Percentiles rank a stretch among this genome's conserved stretches.
These are phyloP conservation scores for Diceros bicornis DNA, from an alignment of 2,797 vertebrate species.

Conservation along the genomic window DNA sequence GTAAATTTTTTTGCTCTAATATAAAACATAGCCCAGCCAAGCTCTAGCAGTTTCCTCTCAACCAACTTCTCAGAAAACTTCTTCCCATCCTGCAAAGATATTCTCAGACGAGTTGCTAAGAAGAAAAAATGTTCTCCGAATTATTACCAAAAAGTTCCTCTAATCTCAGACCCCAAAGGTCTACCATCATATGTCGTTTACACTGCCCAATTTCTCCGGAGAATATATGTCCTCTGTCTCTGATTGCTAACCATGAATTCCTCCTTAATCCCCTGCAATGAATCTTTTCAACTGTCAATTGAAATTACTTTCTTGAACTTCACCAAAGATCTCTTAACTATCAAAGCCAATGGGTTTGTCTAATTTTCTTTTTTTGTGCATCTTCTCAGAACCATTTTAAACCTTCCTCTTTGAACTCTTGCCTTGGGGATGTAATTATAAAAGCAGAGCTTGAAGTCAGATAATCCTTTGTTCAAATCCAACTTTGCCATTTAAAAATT, in stretches of 20 bases:
- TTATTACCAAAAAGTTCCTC: neutral
- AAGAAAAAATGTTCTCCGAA: neutral
- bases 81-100: neutral
- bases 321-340: neutral
- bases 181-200: neutral
- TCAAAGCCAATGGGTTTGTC: neutral
- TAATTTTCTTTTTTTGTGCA: neutral
- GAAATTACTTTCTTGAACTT: neutral
- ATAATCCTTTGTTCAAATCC: neutral
- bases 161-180: neutral
- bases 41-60: neutral
- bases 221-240: neutral
- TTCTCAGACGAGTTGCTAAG: neutral
- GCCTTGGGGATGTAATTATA: neutral
- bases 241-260: neutral
- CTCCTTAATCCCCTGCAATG: neutral
- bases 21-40: neutral
- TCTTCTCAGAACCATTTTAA: neutral
- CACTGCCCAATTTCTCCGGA: neutral
- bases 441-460: neutral
- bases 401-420: slow-evolving; percentile 8
- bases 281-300: neutral
- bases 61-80: neutral
- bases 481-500: neutral
- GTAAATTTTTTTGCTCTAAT: neutral